Evolutionary conservation across 2,888 invertebrate genomes (phyloP), one percentile per base, ranked within the genome.

Genomic region (Meghimatium bilineatum): DNA sequence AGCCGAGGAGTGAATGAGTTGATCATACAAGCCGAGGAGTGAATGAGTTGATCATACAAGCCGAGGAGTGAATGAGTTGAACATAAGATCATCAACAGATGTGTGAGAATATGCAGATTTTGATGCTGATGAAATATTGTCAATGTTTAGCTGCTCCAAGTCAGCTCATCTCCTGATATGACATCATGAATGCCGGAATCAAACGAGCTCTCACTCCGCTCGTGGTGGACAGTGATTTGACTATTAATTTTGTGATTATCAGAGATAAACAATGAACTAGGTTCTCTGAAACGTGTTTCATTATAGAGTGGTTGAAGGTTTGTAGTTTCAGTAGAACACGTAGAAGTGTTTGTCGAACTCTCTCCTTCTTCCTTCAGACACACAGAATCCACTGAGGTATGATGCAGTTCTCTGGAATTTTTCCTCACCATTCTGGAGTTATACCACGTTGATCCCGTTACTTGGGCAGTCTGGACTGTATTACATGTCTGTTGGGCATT

Each of bases 161-260:
- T 49, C 29, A 75, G 44, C 36, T 82, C 81, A 36, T 80, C 80
- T 12, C 80, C 49, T 0, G 72, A 56, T 12, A n/a, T 56, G 5
- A 81, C 52, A 78, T 89, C 90, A 86, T 90, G 89, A 66, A 89
- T 89, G 74, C 89, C 90, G 32, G 89, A 90, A 77, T 90, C 89
- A 80, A 89, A 90, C 0, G 89, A 89, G 69, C 89, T 87, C 84
- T 88, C 88, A 81, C 90, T 88, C 20, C 77, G 84, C 63, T 84
- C 87, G 83, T 86, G 88, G 81, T 77, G 69, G 34, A 81, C 49
- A 66, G 72, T 84, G 80, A 80, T 34, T 74, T 76, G 26, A 29
- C 74, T 69, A 23, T 67, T 80, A 34, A 72, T 63, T 67, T 32
- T 26, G 34, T 80, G 74, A 66, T 67, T 12, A 49, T 72, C 44